Evolutionary conservation across 1,140 invertebrate species (phyloP), one percentile per base, ranked within the genome.

Genomic region (Brachionus asplanchnoidis): DNA sequence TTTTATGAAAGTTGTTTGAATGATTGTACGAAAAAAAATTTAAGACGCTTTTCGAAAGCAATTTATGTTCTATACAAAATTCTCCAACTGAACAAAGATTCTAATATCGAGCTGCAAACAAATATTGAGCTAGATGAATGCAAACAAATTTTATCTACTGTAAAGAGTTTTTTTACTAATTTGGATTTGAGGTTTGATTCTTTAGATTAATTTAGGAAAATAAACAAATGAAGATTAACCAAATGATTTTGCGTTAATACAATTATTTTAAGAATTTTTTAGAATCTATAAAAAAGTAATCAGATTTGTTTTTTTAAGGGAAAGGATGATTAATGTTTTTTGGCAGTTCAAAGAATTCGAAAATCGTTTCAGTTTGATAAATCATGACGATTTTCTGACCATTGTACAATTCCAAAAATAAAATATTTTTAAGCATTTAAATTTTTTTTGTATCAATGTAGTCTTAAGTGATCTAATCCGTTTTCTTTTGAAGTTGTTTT

Each of bases 261-360:
- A 36, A 36, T 36, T 36, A 36, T 36, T 36, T 36, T 36, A 36
- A 7, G 32, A 53, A 50, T 53, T 53, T 53, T 53, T 53, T n/a
- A 53, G 17, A n/a, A 50, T n/a, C 44, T 11, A 14, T 17, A 53
- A 14, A 53, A 53, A 53, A 7, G 14, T 53, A 6, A 53, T 53
- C 17, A 53, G 14, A n/a, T n/a, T 53, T 17, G 6, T n/a, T 53
- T 56, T 56, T 60, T 60, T 9, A 42, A 75, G 70, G 17, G 70
- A 75, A 75, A 75, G 11, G 36, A 46, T 46, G 70, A 40, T 20
- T 23, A 75, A 75, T 75, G 70, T 36, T 14, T 75, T 44, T n/a
- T 75, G 32, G 40, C 70, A 75, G 44, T 75, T 75, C 20, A 75
- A 75, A 75, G 70, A 75, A 17, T 75, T 75, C 44, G 70, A 75